Conservation (phyloP, 2,113 vertebrate species). For the Neogobius melanostomus region DNA sequence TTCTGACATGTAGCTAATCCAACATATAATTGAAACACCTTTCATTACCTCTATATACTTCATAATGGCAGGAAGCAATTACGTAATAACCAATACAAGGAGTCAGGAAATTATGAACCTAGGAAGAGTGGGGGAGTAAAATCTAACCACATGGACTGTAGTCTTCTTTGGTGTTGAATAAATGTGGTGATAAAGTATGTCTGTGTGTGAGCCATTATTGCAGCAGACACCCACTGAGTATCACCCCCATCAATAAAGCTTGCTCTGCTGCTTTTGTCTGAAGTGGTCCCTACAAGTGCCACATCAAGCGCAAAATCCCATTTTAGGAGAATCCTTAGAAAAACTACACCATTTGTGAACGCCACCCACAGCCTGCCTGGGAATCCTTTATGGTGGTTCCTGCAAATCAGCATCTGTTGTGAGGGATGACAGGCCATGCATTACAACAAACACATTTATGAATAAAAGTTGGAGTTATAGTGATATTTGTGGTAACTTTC, state of each 20-base stretch:
- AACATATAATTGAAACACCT: background rate
- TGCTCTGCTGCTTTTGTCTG: conserved; percentile 26
- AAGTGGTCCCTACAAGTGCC: conserved; percentile 29
- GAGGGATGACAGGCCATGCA: too few species aligned
- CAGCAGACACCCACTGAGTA: conserved; percentile 38
- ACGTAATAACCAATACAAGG: background rate
- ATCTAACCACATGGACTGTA: background rate
- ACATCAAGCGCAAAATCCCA: conserved; percentile 30
- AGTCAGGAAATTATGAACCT: background rate
- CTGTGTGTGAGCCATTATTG: conserved; percentile 17
- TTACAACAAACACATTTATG: too few species aligned
- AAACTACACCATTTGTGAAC: background rate
- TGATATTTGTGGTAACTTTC: too few species aligned
- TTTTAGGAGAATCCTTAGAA: conserved; percentile 14
- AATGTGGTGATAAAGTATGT: conserved; percentile 20
- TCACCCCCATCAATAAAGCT: conserved; percentile 32
- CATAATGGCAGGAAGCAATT: background rate
- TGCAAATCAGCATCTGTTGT: background rate
- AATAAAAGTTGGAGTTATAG: too few species aligned
- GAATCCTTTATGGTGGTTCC: background rate
- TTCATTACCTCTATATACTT: background rate
- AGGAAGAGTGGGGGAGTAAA: background rate
- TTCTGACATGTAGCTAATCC: too few species aligned
- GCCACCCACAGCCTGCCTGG: background rate
- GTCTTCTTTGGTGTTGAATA: conserved; percentile 23